Percentiles rank a stretch among this genome's conserved stretches.
Evolutionary conservation across 2,797 vertebrate genomes (phyloP).

Genomic region (Phoebastria nigripes): DNA sequence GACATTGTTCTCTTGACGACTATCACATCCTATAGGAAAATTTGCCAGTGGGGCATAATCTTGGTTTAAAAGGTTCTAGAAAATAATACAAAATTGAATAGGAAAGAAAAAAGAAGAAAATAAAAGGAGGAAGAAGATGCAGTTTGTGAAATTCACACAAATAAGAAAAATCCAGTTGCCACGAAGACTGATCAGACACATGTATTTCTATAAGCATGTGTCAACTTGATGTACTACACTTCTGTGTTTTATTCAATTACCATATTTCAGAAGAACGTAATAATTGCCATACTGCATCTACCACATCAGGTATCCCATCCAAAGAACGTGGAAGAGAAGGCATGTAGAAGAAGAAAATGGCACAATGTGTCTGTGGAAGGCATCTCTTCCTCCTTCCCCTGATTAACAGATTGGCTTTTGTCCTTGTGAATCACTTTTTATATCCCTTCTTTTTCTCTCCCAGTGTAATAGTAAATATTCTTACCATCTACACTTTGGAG

Average conservation of each 20-base stretch:
- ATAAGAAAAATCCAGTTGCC: not conserved
- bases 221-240: not conserved
- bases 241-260: not conserved
- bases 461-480: not conserved
- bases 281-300: not conserved
- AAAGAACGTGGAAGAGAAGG: not conserved
- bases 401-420: not conserved
- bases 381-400: not conserved
- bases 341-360: not conserved
- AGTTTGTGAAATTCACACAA: not conserved
- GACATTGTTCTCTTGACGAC: conserved; percentile 19
- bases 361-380: not conserved
- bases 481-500: not conserved
- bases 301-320: not conserved
- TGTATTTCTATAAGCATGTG: not conserved
- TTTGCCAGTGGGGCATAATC: not conserved
- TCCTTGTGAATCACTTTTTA: not conserved
- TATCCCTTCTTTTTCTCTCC: not conserved
- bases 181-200: not conserved
- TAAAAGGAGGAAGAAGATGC: not conserved
- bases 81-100: not conserved
- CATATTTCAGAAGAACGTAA: not conserved
- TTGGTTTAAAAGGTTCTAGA: not conserved
- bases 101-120: too few relatives aligned
- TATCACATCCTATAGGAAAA: conserved; percentile 28